Conservation (phyloP, 1,140 invertebrate species). For the Centruroides sculpturatus region DNA sequence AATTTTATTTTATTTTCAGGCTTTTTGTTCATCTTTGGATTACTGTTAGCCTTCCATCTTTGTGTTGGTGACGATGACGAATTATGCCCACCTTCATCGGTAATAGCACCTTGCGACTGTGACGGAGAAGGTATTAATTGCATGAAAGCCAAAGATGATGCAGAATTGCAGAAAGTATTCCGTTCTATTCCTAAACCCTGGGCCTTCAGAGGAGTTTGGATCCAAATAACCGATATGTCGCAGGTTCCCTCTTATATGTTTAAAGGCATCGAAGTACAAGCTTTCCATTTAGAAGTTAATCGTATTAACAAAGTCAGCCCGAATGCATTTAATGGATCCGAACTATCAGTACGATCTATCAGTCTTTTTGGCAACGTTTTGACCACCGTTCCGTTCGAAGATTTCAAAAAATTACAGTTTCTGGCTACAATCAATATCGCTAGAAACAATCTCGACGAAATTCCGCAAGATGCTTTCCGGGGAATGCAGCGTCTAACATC, state of each 20-base stretch:
- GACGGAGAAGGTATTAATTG: slow-evolving; percentile 2
- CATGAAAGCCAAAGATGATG: background rate
- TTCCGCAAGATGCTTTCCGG: background rate
- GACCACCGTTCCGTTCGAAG: background rate
- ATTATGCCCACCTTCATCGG: background rate
- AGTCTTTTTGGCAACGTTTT: background rate
- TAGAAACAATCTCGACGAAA: background rate
- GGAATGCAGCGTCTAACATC: background rate
- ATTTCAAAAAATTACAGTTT: background rate
- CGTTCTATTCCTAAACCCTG: too few relatives aligned
- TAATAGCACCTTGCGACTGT: background rate
- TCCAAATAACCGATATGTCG: background rate
- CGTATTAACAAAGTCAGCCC: background rate
- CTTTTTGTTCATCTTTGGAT: background rate
- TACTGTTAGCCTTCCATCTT: background rate
- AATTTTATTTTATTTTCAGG: too few relatives aligned
- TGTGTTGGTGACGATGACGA: background rate
- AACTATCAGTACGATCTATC: background rate
- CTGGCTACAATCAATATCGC: background rate
- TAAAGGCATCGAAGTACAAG: background rate
- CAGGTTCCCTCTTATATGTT: background rate
- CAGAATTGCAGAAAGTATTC: background rate
- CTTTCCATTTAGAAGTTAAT: background rate
- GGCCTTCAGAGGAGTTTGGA: background rate
- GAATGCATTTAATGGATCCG: background rate